Evolutionary conservation across 2,888 invertebrate genomes (phyloP).

Genomic region (Cerceris rybyensis): DNA sequence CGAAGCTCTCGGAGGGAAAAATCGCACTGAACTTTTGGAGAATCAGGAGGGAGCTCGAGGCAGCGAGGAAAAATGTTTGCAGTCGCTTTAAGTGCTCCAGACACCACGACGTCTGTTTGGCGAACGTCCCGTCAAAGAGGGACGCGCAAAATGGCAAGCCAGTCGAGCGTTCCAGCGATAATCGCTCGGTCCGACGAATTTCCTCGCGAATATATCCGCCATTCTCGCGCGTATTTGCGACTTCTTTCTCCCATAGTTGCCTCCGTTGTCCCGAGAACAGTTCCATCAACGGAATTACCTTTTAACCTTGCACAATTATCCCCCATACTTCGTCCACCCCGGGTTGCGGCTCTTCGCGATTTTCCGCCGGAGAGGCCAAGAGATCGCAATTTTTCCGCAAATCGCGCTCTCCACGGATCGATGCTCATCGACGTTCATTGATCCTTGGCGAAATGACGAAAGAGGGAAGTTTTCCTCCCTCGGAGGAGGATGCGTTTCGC

Average conservation of each 20-base stretch:
- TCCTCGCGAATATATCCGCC: conserved; percentile 4
- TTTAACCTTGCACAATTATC: conserved; percentile 36
- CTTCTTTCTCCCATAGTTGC: conserved; percentile 4
- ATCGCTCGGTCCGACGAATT: conserved; percentile 34
- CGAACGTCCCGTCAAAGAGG: conserved; percentile 1
- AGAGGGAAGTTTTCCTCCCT: too few relatives aligned
- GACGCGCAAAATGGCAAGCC: conserved; percentile 1
- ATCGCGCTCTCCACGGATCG: too few relatives aligned
- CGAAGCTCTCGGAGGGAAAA: too few relatives aligned
- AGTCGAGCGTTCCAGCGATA: conserved; percentile 29
- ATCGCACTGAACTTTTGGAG: too few relatives aligned
- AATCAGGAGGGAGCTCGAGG: too few relatives aligned
- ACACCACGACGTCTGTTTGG: neutral
- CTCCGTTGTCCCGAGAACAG: conserved; percentile 20
- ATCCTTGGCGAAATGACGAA: too few relatives aligned
- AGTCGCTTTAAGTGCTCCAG: neutral
- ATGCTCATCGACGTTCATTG: too few relatives aligned
- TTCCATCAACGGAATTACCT: conserved; percentile 46
- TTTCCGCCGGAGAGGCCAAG: neutral
- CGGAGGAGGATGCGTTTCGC: too few relatives aligned
- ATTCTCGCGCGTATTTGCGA: conserved; percentile 46
- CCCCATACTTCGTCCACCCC: neutral
- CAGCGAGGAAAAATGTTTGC: too few relatives aligned
- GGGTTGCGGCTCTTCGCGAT: neutral
- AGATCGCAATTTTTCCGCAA: too few relatives aligned